Evolutionary conservation across 53 echinoderm and acorn worm species (phyloP).

Genomic region (Apostichopus leukothele): DNA sequence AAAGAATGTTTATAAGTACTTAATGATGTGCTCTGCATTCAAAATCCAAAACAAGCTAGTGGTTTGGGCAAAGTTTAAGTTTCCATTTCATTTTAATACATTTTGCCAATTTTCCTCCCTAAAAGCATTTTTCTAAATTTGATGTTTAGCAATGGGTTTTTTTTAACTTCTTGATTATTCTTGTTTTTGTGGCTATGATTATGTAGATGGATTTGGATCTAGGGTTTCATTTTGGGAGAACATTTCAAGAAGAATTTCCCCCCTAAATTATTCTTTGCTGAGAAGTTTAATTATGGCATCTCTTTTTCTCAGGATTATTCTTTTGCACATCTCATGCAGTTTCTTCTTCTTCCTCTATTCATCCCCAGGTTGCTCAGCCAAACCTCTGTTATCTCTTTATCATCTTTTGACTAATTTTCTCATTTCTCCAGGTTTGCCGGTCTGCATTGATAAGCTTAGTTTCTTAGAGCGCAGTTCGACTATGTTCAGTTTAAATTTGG

Average conservation of each 20-base stretch:
- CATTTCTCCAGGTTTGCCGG: background rate
- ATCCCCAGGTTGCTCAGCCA: slow-evolving; percentile 4
- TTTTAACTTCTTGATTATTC: background rate
- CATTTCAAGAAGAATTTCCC: background rate
- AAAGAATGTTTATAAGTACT: background rate
- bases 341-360: background rate
- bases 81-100: background rate
- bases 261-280: background rate
- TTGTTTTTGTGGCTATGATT: background rate
- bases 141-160: background rate
- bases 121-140: background rate
- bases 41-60: background rate
- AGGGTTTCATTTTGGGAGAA: background rate
- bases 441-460: background rate
- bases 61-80: background rate
- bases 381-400: background rate
- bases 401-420: background rate
- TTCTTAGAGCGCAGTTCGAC: background rate
- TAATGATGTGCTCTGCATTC: background rate
- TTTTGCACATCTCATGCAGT: background rate
- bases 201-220: slow-evolving; percentile 3
- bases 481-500: background rate
- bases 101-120: background rate
- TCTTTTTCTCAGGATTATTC: background rate
- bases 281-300: background rate